Evolutionary conservation across 2,113 vertebrate genomes (phyloP).

Genomic region (Toxotes jaculatrix): DNA sequence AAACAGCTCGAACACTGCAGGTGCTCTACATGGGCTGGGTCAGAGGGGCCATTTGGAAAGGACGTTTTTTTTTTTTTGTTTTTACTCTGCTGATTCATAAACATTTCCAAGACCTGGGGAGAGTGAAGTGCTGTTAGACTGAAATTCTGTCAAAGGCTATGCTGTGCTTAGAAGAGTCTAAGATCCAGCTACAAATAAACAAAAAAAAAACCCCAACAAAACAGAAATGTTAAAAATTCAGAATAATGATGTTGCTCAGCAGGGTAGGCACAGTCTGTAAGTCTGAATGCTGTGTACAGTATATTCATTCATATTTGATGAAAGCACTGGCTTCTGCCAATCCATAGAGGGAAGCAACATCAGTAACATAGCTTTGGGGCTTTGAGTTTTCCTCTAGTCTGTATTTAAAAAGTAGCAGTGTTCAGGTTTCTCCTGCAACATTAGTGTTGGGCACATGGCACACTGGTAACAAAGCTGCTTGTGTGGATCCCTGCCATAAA

Average conservation of each 20-base stretch:
- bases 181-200: conserved; percentile 25
- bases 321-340: conserved; percentile 60
- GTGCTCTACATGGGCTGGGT: conserved; percentile 65
- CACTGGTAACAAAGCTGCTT: conserved; percentile 20
- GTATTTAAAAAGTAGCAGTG: conserved; percentile 34
- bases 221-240: conserved; percentile 47
- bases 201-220: conserved; percentile 12
- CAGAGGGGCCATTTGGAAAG: conserved; percentile 54
- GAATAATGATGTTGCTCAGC: conserved; percentile 57
- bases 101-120: conserved; percentile 36
- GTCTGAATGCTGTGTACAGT: conserved; percentile 45
- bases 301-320: conserved; percentile 75
- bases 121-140: conserved; percentile 8
- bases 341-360: conserved; percentile 50
- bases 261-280: conserved; percentile 16
- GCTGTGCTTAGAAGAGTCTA: neutral
- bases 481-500: conserved; percentile 16
- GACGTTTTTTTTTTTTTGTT: conserved; percentile 39
- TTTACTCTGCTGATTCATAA: conserved; percentile 49
- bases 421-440: conserved; percentile 17
- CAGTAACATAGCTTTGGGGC: conserved; percentile 38
- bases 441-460: neutral
- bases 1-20: conserved; percentile 75
- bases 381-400: conserved; percentile 34
- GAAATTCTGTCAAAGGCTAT: conserved; percentile 30